Evolutionary conservation across 1,140 invertebrate genomes (phyloP).

Genomic region (Atta colombica): DNA sequence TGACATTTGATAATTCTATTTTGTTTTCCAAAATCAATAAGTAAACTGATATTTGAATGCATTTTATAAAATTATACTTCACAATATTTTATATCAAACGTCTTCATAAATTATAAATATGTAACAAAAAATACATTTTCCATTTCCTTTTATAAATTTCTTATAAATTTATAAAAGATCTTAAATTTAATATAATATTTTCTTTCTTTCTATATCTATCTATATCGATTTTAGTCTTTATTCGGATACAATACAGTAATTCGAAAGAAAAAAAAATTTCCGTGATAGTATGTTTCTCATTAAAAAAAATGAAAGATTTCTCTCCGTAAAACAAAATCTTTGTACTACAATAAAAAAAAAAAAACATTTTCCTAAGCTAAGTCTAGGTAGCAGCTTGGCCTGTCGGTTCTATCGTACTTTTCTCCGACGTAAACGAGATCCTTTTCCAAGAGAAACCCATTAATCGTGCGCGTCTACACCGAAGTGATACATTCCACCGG

Average conservation of each 20-base stretch:
- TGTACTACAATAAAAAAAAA: slow-evolving; percentile 27
- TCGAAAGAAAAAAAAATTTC: background rate
- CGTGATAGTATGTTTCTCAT: background rate
- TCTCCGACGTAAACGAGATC: slow-evolving; percentile 73
- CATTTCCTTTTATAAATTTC: background rate
- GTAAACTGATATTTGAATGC: background rate
- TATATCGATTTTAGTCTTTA: background rate
- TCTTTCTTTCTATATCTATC: background rate
- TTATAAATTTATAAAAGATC: background rate
- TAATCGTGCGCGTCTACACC: slow-evolving; percentile 74
- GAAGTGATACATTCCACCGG: slow-evolving; percentile 70
- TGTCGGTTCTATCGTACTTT: slow-evolving; percentile 59
- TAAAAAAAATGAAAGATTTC: slow-evolving; percentile 10
- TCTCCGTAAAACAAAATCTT: background rate
- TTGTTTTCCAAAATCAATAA: background rate
- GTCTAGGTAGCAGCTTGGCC: slow-evolving; percentile 56
- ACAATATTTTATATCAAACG: background rate
- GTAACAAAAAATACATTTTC: background rate
- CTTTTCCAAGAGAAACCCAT: slow-evolving; percentile 73
- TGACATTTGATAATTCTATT: background rate
- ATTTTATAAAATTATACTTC: slow-evolving; percentile 9
- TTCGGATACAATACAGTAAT: background rate
- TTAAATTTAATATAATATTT: background rate
- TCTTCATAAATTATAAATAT: background rate
- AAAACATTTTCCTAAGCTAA: slow-evolving; percentile 66